Percentiles rank a stretch among this genome's conserved stretches.
Conservation (phyloP, 2,797 vertebrate species). For the Phoxinus dragarum region DNA sequence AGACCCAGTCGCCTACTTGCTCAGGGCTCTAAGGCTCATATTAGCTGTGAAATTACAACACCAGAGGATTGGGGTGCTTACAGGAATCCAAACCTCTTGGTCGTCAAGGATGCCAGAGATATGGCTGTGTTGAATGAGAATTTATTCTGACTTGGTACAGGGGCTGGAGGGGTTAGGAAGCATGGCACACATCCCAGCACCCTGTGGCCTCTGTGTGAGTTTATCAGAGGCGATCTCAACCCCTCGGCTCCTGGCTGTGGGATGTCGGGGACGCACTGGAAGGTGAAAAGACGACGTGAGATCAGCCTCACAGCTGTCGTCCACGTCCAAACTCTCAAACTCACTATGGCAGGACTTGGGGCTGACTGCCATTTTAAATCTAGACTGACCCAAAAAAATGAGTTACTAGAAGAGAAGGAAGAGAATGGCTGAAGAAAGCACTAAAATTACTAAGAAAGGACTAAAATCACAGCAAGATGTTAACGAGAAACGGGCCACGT, state of each 20-base stretch:
- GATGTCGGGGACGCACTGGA: slow-evolving; percentile 31
- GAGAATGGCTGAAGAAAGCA: slow-evolving; percentile 5
- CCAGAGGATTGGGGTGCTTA: slow-evolving; percentile 5
- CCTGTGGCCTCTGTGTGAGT: slow-evolving; percentile 31
- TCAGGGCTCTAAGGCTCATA: slow-evolving; percentile 7
- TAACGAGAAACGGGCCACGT: neutral
- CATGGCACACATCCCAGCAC: slow-evolving; percentile 33
- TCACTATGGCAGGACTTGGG: slow-evolving; percentile 61
- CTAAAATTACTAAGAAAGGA: neutral
- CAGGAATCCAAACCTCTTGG: slow-evolving; percentile 7
- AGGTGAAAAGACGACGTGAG: slow-evolving; percentile 46
- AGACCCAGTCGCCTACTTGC: slow-evolving; percentile 20
- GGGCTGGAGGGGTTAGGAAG: slow-evolving; percentile 29
- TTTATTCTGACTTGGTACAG: slow-evolving; percentile 28
- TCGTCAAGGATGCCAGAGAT: slow-evolving; percentile 22
- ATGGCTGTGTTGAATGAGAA: slow-evolving; percentile 38
- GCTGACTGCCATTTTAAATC: slow-evolving; percentile 61
- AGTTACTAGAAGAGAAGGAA: slow-evolving; percentile 26
- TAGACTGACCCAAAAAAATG: slow-evolving; percentile 51
- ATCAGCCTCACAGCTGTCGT: slow-evolving; percentile 32
- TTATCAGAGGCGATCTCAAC: slow-evolving; percentile 52
- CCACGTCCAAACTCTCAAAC: slow-evolving; percentile 49
- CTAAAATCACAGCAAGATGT: neutral
- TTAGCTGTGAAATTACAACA: slow-evolving; percentile 27
- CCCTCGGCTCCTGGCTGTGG: slow-evolving; percentile 20